phyloP scores from a whole-genome alignment of 2,888 invertebrate species.

The Orgyia antiqua region DNA sequence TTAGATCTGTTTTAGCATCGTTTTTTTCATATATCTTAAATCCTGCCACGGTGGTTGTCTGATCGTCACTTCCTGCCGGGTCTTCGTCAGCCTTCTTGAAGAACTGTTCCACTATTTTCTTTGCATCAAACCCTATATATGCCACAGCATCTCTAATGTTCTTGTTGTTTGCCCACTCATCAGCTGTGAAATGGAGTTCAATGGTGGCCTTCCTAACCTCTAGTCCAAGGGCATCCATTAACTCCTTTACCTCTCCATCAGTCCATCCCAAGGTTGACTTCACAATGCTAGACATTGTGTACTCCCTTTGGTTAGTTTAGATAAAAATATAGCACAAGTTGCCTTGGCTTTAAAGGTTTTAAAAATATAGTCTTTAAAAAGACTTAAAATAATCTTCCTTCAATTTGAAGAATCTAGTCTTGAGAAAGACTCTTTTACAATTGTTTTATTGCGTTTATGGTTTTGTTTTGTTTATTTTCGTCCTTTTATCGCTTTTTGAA shows the following conservation, averaged over 20 bases:
- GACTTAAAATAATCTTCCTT: too few relatives aligned
- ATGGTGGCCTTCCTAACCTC: background rate
- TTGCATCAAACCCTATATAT: background rate
- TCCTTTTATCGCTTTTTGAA: too few relatives aligned
- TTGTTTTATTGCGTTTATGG: too few relatives aligned
- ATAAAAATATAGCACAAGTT: too few relatives aligned
- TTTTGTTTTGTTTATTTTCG: too few relatives aligned
- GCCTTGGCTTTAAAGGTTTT: too few relatives aligned
- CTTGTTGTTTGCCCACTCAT: background rate
- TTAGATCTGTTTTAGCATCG: constrained; percentile 1
- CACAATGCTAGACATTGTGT: background rate
- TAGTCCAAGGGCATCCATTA: background rate
- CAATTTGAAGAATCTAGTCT: too few relatives aligned
- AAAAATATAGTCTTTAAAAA: too few relatives aligned
- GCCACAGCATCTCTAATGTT: constrained; percentile 1
- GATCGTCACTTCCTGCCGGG: background rate
- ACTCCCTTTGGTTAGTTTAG: too few relatives aligned
- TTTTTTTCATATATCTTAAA: background rate
- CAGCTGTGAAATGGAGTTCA: background rate
- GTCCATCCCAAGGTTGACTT: background rate
- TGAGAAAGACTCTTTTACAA: too few relatives aligned
- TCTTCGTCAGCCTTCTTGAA: background rate
- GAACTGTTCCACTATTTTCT: background rate
- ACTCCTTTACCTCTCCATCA: background rate
- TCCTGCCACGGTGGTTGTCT: background rate